These are phyloP conservation scores for Xerus inauris DNA, from an alignment of 2,113 vertebrate species.

Conservation along the genomic window DNA sequence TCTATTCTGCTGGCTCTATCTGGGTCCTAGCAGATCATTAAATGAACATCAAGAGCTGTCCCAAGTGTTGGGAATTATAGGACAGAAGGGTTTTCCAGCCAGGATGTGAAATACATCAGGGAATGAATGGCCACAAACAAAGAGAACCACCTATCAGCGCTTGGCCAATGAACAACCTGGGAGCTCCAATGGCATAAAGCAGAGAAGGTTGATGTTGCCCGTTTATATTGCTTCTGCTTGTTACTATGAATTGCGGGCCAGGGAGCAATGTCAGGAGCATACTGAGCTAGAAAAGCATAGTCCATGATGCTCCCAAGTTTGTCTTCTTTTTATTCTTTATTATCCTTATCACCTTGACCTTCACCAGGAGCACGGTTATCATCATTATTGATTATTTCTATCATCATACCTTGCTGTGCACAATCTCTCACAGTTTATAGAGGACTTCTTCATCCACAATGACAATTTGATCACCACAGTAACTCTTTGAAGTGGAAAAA, in stretches of 20 bases:
- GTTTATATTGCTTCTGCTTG: conserved; percentile 44
- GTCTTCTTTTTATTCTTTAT: conserved; percentile 59
- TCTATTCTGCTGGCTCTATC: conserved; percentile 46
- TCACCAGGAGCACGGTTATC: conserved; percentile 4
- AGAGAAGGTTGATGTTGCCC: not conserved
- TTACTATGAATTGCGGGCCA: conserved; percentile 34
- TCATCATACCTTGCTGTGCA: not conserved
- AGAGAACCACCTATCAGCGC: conserved; percentile 24
- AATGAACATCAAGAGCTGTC: conserved; percentile 42
- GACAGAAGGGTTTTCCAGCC: conserved; percentile 25
- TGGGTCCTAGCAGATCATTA: conserved; percentile 28
- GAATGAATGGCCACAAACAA: conserved; percentile 47
- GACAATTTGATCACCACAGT: not conserved
- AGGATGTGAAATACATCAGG: conserved; percentile 45
- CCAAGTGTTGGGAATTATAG: conserved; percentile 31
- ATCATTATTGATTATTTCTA: conserved; percentile 37
- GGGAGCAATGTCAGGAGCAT: conserved; percentile 32
- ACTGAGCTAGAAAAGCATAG: not conserved
- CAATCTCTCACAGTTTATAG: not conserved
- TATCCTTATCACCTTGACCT: conserved; percentile 58
- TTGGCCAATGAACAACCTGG: conserved; percentile 26
- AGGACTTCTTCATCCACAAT: not conserved
- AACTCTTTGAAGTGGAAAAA: not conserved
- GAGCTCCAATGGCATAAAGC: conserved; percentile 35
- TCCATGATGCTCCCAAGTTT: not conserved